Base-by-base conservation (phyloP, 2,888 invertebrate species). In the Dascillus cervinus region DNA sequence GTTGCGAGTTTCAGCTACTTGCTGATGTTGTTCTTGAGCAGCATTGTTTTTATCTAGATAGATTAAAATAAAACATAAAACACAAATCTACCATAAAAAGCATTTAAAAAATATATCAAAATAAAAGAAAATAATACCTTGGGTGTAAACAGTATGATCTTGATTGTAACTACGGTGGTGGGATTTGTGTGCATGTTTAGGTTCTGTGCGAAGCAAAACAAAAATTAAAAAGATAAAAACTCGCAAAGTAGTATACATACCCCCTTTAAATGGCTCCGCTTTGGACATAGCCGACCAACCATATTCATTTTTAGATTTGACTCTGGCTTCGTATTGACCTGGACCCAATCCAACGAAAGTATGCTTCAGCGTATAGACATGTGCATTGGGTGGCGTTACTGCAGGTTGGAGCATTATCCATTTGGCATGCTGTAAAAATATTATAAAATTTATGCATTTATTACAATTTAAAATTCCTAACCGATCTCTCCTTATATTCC, bases 201-300 rank as follows among this genome's bases (percentile, higher is more conserved):
- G n/a, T n/a, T 17, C 17, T 17, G 8, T 17, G 8, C 4, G 4
- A 6, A 4, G 17, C 17, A 17, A 17, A 17, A 17, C 8, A 17
- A 17, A 17, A 6, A 6, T 17, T 17, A 17, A 6, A 17, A 17
- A 17, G 8, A 6, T 30, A 30, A 36, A 15, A 14, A 14, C 29
- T 32, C 43, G 26, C 35, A 41, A 43, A 39, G 37, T 31, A 26
- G 26, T 24, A 30, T 29, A 33, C 59, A 53, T 54, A 64, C 66
- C 62, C 47, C 57, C 60, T 39, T 61, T 58, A 44, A 69, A 64
- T 9, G 54, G 46, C 21, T 56, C 54, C 2, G 55, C 42, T n/a
- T 54, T 47, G 1, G 67, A 65, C 32, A 50, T 56, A 4, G 64
- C 58, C 2, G 68, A 67, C 68, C 67, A 68, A 2, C 70, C 70